These are phyloP conservation scores for Budorcas taxicolor DNA, from an alignment of 2,113 vertebrate genomes.

Conservation along the genomic window DNA sequence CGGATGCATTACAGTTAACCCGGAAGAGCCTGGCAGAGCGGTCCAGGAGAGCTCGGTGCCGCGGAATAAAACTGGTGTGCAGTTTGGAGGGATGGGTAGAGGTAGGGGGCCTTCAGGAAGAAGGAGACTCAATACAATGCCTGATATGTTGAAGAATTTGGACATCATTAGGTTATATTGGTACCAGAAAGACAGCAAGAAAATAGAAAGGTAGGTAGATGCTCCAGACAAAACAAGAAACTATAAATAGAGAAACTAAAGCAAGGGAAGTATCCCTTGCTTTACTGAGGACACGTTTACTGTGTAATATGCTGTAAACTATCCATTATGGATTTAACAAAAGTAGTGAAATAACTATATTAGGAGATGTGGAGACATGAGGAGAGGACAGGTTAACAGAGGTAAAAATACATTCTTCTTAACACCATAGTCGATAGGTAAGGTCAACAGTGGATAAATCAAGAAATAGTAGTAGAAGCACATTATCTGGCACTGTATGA, in stretches of 20 bases:
- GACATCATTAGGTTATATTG: neutral
- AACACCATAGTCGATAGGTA: slow-evolving; percentile 50
- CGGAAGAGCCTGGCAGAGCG: fast-evolving
- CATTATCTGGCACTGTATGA: slow-evolving; percentile 30
- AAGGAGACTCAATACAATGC: neutral
- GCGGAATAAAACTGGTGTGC: neutral
- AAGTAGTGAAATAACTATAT: slow-evolving; percentile 54
- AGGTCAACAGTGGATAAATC: slow-evolving; percentile 38
- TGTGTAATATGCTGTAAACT: slow-evolving; percentile 44
- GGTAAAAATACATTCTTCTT: slow-evolving; percentile 53
- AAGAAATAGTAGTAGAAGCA: slow-evolving; percentile 34
- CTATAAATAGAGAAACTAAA: neutral
- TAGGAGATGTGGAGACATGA: slow-evolving; percentile 38
- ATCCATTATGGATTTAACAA: slow-evolving; percentile 46
- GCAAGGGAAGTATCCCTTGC: neutral
- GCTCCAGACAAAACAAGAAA: neutral
- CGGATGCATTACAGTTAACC: too few species aligned
- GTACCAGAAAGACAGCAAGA: neutral
- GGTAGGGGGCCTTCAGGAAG: neutral
- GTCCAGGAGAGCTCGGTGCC: neutral
- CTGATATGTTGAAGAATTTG: neutral
- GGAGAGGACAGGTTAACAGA: slow-evolving; percentile 37
- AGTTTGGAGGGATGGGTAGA: too few species aligned
- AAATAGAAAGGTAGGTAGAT: neutral
- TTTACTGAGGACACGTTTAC: neutral